phyloP scores from a whole-genome alignment of 2,797 vertebrate genomes.

The Syngnathus acus region DNA sequence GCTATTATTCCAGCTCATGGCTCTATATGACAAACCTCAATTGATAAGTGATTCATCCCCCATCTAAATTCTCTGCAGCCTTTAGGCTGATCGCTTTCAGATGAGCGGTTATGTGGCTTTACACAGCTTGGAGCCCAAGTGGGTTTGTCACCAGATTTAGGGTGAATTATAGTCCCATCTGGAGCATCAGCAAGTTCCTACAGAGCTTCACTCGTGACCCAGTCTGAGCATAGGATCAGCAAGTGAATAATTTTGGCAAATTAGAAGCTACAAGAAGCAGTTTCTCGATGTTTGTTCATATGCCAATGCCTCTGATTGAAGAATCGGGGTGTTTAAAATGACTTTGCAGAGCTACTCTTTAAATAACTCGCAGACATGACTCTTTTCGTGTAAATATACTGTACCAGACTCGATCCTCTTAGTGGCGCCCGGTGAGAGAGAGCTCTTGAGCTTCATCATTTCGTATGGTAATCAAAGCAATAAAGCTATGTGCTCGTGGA shows the following conservation, averaged over 20 bases:
- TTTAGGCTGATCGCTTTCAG: slow-evolving; percentile 40
- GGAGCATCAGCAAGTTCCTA: not conserved
- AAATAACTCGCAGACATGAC: not conserved
- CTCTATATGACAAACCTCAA: slow-evolving; percentile 4
- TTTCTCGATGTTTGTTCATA: not conserved
- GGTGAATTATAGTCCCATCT: slow-evolving; percentile 3
- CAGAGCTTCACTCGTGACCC: not conserved
- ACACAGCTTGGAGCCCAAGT: slow-evolving; percentile 3
- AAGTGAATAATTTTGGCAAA: not conserved
- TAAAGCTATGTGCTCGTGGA: not conserved
- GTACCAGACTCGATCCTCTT: not conserved
- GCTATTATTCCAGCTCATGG: slow-evolving; percentile 10
- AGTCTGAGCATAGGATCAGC: not conserved
- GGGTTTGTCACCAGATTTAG: slow-evolving; percentile 4
- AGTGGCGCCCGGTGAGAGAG: not conserved
- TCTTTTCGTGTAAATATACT: not conserved
- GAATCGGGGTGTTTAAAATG: not conserved
- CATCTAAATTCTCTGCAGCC: slow-evolving; percentile 19
- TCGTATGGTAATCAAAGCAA: not conserved
- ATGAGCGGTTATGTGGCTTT: slow-evolving; percentile 14
- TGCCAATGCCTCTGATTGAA: not conserved
- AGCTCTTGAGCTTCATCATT: not conserved
- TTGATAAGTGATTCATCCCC: slow-evolving; percentile 29
- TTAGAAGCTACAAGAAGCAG: not conserved
- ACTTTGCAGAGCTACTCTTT: not conserved